Evolutionary conservation across 2,888 invertebrate species (phyloP).

Genomic region (Hydropsyche betteni): DNA sequence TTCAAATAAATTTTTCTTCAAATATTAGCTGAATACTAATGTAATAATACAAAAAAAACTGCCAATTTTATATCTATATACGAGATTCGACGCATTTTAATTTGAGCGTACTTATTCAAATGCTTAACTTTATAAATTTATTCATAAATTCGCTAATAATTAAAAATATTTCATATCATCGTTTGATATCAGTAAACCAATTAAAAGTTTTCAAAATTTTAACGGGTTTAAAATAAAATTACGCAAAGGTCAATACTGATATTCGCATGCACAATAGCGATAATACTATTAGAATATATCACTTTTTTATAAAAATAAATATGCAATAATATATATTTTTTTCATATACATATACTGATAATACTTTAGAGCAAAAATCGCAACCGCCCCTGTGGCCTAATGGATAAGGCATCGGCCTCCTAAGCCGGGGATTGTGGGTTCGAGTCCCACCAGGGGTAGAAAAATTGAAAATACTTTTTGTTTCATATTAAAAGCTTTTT

Average conservation of each 20-base stretch:
- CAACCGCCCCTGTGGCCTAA: constrained; percentile 75
- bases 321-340: not conserved
- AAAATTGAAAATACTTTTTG: not conserved
- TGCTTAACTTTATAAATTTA: no score
- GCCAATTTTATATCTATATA: no score
- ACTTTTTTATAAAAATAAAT: not conserved
- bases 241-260: not conserved
- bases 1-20: no score
- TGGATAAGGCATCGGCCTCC: constrained; percentile 82
- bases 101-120: no score
- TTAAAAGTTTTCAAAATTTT: not conserved
- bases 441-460: constrained; percentile 81
- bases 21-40: no score
- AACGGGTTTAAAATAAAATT: not conserved
- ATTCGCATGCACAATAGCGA: not conserved
- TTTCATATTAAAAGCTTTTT: no score
- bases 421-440: constrained; percentile 81
- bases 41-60: no score
- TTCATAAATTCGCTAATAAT: no score
- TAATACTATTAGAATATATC: not conserved
- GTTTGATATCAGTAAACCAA: no score
- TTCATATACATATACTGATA: not conserved
- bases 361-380: not conserved
- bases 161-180: no score
- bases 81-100: no score